Evolutionary conservation across 2,888 invertebrate genomes (phyloP), one percentile per base, ranked within the genome.

Genomic region (Cantharis nigra): DNA sequence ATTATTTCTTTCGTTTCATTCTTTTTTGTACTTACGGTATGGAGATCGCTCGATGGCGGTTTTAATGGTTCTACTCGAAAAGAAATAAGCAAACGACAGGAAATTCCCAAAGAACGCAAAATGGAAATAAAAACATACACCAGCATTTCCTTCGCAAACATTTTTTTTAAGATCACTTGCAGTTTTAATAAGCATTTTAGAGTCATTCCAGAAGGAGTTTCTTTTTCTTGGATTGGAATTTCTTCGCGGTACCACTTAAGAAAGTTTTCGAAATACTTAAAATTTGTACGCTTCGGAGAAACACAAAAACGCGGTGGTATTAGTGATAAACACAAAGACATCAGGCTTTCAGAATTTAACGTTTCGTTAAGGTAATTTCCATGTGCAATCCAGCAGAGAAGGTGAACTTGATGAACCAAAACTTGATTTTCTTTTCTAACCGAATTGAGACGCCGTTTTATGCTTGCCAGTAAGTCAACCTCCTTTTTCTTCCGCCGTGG

Each of bases 381-480:
- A 86, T 96, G 94, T 0, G 94, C 93, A 23, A 98, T 87, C 91
- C 96, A 94, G 86, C 95, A 94, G 16, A 98, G 88, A 5, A 98
- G 89, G 88, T 96, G 95, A 13, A 95, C 94, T 91, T 97, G 97
- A 86, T 98, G 98, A 85, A 96, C 90, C 71, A 92, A 91, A 30
- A 95, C 88, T 89, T 97, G 96, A 83, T 93, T 92, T 83, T 95
- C 94, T 88, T 94, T 95, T 83, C 94, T 93, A 16, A 93, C 92
- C 78, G 93, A 91, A 86, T 97, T 97, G 30, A 97, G 89, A 85
- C 93, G 92, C 74, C 94, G 91, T 84, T 94, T 94, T 84, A 97
- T 90, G 82, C 93, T 92, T 85, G 94, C 93, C 87, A 95, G 92
- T 72, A 96, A 86, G 89, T 97, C 95, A 80, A 92, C 85, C 74